Evolutionary conservation across 2,888 invertebrate species (phyloP).

Genomic region (Oscheius sp.): DNA sequence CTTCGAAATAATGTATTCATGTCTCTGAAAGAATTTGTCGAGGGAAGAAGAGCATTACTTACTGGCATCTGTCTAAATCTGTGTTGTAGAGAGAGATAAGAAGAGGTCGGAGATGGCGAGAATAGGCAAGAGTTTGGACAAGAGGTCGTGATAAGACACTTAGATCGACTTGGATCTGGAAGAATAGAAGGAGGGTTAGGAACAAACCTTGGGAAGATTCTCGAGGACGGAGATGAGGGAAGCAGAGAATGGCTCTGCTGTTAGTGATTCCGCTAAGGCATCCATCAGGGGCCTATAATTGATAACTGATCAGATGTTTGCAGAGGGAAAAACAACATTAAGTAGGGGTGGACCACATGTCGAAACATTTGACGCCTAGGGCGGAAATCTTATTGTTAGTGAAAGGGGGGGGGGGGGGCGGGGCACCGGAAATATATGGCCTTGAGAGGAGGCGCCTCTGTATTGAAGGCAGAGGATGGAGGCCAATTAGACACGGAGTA

Average conservation of each 20-base stretch:
- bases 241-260: constrained; percentile 50
- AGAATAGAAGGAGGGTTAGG: background rate
- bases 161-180: constrained; percentile 52
- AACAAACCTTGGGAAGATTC: constrained; percentile 48
- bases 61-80: constrained; percentile 65
- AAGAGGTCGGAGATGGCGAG: constrained; percentile 58
- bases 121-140: constrained; percentile 64
- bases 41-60: constrained; percentile 33
- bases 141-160: constrained; percentile 62
- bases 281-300: constrained; percentile 27
- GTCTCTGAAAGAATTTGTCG: constrained; percentile 48
- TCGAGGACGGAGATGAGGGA: constrained; percentile 58
- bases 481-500: too few relatives aligned
- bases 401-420: background rate
- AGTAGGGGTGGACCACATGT: background rate
- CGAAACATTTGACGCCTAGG: constrained; percentile 13
- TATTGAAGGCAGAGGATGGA: background rate
- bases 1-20: constrained; percentile 69
- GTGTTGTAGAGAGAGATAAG: constrained; percentile 60
- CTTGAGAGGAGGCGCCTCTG: too few relatives aligned
- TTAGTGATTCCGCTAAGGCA: constrained; percentile 18
- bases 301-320: background rate
- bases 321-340: background rate
- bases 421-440: background rate
- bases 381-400: constrained; percentile 1